Percentiles rank a stretch among this genome's conserved stretches.
Evolutionary conservation across 2,888 invertebrate species (phyloP).

Genomic region (Metalampra italica): DNA sequence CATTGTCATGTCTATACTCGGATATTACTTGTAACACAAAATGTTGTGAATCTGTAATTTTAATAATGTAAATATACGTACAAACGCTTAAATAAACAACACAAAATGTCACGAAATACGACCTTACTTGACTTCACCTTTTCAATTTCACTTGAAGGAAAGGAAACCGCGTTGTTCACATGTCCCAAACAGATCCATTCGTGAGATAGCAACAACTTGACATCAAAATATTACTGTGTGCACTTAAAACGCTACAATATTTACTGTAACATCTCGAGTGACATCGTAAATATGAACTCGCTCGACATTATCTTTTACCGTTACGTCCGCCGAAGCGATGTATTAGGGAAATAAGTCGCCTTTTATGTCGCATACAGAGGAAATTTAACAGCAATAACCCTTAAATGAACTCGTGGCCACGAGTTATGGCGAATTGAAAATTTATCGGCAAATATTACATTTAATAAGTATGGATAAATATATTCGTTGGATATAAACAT

Average conservation of each 20-base stretch:
- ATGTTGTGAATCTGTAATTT: too few relatives aligned
- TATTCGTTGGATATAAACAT: background rate
- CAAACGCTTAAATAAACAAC: too few relatives aligned
- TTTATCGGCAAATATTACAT: slow-evolving; percentile 26
- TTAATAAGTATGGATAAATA: slow-evolving; percentile 8
- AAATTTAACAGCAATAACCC: slow-evolving; percentile 50
- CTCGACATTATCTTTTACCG: slow-evolving; percentile 38
- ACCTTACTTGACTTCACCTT: background rate
- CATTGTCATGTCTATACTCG: too few relatives aligned
- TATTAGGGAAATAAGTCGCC: slow-evolving; percentile 57
- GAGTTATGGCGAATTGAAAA: slow-evolving; percentile 25
- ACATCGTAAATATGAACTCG: slow-evolving; percentile 48
- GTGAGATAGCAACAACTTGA: slow-evolving; percentile 3
- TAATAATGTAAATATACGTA: too few relatives aligned
- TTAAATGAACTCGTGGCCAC: slow-evolving; percentile 21
- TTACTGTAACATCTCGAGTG: slow-evolving; percentile 30
- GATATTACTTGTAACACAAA: too few relatives aligned
- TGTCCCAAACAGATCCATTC: slow-evolving; percentile 5
- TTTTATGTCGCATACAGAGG: slow-evolving; percentile 47
- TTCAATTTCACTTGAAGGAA: background rate
- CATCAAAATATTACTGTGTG: slow-evolving; percentile 15
- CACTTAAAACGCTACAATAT: slow-evolving; percentile 22
- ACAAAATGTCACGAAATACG: too few relatives aligned
- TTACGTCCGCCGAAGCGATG: slow-evolving; percentile 38
- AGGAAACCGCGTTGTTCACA: background rate